phyloP scores from a whole-genome alignment of 2,888 invertebrate genomes.

The Scotopteryx bipunctaria region DNA sequence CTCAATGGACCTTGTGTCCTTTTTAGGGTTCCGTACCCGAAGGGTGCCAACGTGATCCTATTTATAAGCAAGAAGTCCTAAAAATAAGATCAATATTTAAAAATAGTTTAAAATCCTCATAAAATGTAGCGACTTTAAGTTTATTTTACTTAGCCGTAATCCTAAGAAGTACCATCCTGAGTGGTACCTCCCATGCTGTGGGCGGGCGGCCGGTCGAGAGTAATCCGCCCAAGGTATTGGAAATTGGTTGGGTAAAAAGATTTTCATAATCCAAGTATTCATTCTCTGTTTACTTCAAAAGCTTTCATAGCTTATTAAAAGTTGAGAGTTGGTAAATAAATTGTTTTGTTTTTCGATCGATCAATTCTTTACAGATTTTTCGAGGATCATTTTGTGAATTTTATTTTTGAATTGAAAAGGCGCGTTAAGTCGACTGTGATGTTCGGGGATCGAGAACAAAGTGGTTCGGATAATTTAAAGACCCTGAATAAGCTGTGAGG shows the following conservation, averaged over 20 bases:
- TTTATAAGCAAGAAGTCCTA: too few species aligned
- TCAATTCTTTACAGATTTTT: conserved; percentile 18
- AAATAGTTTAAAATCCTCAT: not conserved
- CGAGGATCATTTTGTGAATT: conserved; percentile 8
- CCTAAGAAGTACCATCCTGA: conserved; percentile 3
- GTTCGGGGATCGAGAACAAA: conserved; percentile 7
- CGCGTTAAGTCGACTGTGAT: conserved; percentile 14
- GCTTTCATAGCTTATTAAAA: conserved; percentile 36
- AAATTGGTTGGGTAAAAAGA: conserved; percentile 25
- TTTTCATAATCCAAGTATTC: conserved; percentile 31
- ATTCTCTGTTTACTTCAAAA: conserved; percentile 26
- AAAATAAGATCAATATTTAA: too few species aligned
- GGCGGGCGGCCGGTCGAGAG: not conserved
- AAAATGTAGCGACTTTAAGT: conserved; percentile 7
- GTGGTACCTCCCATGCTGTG: not conserved
- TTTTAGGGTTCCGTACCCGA: too few species aligned
- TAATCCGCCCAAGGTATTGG: conserved; percentile 21
- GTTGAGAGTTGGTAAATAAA: conserved; percentile 28
- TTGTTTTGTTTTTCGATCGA: conserved; percentile 20
- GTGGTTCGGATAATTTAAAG: not conserved
- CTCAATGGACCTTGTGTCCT: too few species aligned
- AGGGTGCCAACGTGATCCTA: too few species aligned
- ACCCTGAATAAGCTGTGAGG: not conserved
- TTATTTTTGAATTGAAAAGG: conserved; percentile 10
- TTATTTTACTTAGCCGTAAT: conserved; percentile 20